Conservation (phyloP, 1,140 invertebrate genomes). For the Tetraneura akinire region DNA sequence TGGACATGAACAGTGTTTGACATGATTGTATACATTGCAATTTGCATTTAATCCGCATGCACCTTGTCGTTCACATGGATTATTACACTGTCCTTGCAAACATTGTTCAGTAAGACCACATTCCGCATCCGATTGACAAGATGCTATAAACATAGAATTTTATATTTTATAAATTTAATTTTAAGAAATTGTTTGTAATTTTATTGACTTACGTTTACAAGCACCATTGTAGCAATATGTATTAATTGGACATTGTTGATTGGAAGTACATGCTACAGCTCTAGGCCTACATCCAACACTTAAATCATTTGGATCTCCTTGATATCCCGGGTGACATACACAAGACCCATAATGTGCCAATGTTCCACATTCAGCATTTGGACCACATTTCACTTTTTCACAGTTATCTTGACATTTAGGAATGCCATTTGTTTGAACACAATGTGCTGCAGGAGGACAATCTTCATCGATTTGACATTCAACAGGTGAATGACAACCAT, state of each 20-base stretch:
- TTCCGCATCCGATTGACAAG: constrained; percentile 78
- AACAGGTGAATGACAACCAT: constrained; percentile 72
- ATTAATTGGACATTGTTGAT: constrained; percentile 73
- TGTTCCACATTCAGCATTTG: constrained; percentile 87
- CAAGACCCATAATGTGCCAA: constrained; percentile 78
- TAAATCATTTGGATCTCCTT: constrained; percentile 75
- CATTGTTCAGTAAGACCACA: constrained; percentile 79
- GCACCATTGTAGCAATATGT: constrained; percentile 79
- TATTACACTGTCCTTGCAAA: constrained; percentile 77
- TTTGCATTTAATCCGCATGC: constrained; percentile 88
- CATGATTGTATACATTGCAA: constrained; percentile 74
- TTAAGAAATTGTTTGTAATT: too few species aligned
- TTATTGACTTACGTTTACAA: constrained; percentile 71
- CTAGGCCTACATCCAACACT: constrained; percentile 75
- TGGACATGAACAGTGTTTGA: constrained; percentile 79
- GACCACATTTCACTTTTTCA: constrained; percentile 83
- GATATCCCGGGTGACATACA: constrained; percentile 80
- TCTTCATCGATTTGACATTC: constrained; percentile 79
- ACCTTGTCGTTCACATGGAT: constrained; percentile 76
- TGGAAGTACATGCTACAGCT: constrained; percentile 70
- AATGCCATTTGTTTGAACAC: constrained; percentile 70
- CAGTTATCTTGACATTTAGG: constrained; percentile 59
- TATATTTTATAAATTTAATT: background rate
- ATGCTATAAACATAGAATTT: constrained; percentile 62
- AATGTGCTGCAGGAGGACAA: constrained; percentile 84